phyloP scores from a whole-genome alignment of 1,140 invertebrate species.

The Saccostrea cuccullata region DNA sequence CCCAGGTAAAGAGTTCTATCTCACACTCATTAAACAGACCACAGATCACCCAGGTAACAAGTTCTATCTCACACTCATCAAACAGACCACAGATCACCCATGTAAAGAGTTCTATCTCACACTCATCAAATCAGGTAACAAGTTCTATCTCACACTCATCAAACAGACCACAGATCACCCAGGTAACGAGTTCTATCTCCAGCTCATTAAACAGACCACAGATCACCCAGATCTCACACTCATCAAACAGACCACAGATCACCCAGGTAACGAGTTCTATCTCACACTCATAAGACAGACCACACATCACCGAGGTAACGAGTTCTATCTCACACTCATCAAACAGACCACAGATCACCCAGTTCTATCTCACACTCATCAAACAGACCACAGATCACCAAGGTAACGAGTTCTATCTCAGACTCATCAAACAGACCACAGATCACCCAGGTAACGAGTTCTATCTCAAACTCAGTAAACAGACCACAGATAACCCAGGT shows the following conservation, averaged over 20 bases:
- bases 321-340: background rate
- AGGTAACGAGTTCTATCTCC: too few relatives aligned
- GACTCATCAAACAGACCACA: too few relatives aligned
- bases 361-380: background rate
- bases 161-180: background rate
- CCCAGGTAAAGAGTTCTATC: background rate
- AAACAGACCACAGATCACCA: too few relatives aligned
- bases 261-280: conserved; percentile 93
- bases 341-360: background rate
- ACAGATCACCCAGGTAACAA: conserved; percentile 85
- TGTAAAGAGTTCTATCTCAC: background rate
- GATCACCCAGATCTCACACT: too few relatives aligned
- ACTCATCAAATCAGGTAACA: background rate
- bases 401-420: too few relatives aligned
- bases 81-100: background rate
- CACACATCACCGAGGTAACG: conserved; percentile 85
- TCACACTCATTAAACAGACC: conserved; percentile 88
- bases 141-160: background rate
- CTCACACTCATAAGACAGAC: conserved; percentile 96
- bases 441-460: conserved; percentile 86
- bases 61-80: too few relatives aligned
- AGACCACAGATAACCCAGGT: conserved; percentile 90
- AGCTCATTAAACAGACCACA: too few relatives aligned
- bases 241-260: conserved; percentile 64
- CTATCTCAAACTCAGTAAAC: conserved; percentile 95